A percentile compares a stretch with the other conserved stretches of the same genome.
phyloP scores from a whole-genome alignment of 2,797 vertebrate genomes.

The Catharus ustulatus region DNA sequence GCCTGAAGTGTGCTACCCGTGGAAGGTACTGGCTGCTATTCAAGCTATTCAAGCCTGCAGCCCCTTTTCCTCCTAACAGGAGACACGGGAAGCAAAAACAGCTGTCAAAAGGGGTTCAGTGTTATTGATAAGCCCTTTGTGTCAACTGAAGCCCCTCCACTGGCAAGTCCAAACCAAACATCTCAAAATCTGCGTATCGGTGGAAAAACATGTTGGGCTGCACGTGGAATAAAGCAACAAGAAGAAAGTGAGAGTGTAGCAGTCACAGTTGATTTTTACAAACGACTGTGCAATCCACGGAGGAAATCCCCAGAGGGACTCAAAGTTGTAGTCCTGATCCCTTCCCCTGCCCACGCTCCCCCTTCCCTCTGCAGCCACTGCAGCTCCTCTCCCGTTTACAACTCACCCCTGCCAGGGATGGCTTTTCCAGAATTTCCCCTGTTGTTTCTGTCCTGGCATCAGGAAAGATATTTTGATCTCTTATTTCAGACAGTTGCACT shows the following conservation, averaged over 20 bases:
- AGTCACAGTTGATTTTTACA: slow-evolving; percentile 44
- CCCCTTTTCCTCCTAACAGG: slow-evolving; percentile 34
- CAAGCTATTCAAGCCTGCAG: slow-evolving; percentile 30
- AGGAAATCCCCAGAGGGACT: not conserved
- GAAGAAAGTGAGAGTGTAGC: slow-evolving; percentile 13
- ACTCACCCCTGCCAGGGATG: not conserved
- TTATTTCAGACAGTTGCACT: not conserved
- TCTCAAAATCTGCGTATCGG: slow-evolving; percentile 22
- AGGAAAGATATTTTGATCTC: not conserved
- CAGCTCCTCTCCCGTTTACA: not conserved
- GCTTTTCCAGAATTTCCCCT: not conserved
- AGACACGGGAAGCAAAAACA: slow-evolving; percentile 59
- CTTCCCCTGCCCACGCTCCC: not conserved
- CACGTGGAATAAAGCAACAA: slow-evolving; percentile 49
- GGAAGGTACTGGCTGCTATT: slow-evolving; percentile 55
- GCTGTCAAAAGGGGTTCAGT: slow-evolving; percentile 65
- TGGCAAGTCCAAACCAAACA: slow-evolving; percentile 70
- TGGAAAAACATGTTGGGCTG: slow-evolving; percentile 35
- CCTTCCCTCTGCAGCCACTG: not conserved
- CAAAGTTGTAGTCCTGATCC: slow-evolving; percentile 17
- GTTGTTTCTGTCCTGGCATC: not conserved
- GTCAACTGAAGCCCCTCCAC: slow-evolving; percentile 42
- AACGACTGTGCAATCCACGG: slow-evolving; percentile 27
- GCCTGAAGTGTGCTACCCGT: slow-evolving; percentile 30
- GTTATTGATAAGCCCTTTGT: slow-evolving; percentile 73